Evolutionary conservation across 1,140 invertebrate species (phyloP).

Genomic region (Eupristina koningsbergeri): DNA sequence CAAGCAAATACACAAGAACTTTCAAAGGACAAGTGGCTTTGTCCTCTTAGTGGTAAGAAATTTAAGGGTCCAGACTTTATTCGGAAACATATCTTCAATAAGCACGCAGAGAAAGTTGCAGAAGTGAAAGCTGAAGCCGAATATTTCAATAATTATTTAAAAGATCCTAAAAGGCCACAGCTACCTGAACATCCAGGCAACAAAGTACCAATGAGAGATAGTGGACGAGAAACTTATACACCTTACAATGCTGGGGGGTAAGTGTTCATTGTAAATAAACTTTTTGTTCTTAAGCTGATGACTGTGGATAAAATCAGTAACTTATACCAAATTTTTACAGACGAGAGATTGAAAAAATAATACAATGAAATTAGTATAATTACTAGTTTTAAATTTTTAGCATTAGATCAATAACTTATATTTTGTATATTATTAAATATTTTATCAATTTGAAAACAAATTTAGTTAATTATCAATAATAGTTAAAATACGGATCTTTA

Average conservation of each 20-base stretch:
- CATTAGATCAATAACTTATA: no score
- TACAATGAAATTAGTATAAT: no score
- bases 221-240: slow-evolving; percentile 68
- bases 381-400: no score
- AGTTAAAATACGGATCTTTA: no score
- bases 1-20: slow-evolving; percentile 95
- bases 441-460: no score
- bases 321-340: no score
- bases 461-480: no score
- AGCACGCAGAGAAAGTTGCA: slow-evolving; percentile 96
- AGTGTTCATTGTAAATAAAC: slow-evolving; percentile 24
- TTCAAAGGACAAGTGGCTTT: slow-evolving; percentile 98
- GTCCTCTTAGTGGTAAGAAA: slow-evolving; percentile 98
- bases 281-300: background rate
- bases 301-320: background rate
- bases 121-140: slow-evolving; percentile 97
- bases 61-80: slow-evolving; percentile 99
- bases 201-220: slow-evolving; percentile 68
- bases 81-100: slow-evolving; percentile 98
- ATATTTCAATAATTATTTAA: slow-evolving; percentile 98
- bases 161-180: slow-evolving; percentile 95
- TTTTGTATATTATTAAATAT: no score
- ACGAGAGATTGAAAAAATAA: no score
- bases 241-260: slow-evolving; percentile 73
- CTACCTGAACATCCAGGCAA: slow-evolving; percentile 90